Evolutionary conservation across 2,113 vertebrate genomes (phyloP).

Genomic region (Dipodomys stephensi): DNA sequence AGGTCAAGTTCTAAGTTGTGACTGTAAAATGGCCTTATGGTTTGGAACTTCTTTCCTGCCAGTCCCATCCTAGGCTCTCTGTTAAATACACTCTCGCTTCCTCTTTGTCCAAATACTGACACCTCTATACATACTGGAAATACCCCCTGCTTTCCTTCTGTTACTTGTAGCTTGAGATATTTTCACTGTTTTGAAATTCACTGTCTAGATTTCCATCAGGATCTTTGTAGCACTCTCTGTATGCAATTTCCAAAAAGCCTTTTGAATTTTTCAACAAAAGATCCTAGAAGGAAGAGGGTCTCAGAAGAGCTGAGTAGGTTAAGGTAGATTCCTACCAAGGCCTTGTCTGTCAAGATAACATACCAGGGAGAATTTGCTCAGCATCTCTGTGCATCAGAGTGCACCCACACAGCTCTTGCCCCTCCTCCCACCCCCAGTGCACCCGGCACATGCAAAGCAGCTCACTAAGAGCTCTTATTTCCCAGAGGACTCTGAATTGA

Average conservation of each 20-base stretch:
- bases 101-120: neutral
- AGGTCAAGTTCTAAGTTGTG: neutral
- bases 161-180: neutral
- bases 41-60: neutral
- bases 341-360: slow-evolving; percentile 48
- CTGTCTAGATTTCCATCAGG: neutral
- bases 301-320: neutral
- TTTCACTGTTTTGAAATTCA: neutral
- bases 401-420: slow-evolving; percentile 45
- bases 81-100: neutral
- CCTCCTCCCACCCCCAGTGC: slow-evolving; percentile 29
- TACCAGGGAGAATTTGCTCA: slow-evolving; percentile 53
- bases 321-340: neutral
- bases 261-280: neutral
- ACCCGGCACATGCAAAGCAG: neutral
- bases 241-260: neutral
- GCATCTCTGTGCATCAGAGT: slow-evolving; percentile 6
- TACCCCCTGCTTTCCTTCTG: neutral
- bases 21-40: neutral
- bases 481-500: neutral
- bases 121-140: neutral
- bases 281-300: slow-evolving; percentile 5
- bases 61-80: neutral
- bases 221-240: neutral
- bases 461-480: neutral